These are phyloP conservation scores for Eubasilissa regina DNA, from an alignment of 1,140 invertebrate genomes.

Conservation along the genomic window DNA sequence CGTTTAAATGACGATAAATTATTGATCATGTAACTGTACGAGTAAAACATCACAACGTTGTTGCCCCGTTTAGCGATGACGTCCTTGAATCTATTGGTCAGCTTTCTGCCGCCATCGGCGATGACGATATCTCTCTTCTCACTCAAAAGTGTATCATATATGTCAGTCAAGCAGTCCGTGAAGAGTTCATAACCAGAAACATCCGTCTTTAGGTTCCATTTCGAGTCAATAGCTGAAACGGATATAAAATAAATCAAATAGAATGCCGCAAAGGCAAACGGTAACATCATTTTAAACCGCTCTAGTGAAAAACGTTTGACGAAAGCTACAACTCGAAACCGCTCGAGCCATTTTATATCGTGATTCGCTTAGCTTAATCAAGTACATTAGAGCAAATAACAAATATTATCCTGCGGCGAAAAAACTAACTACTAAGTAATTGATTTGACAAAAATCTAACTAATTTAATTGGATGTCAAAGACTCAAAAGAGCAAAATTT, in stretches of 20 bases:
- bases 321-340: neutral
- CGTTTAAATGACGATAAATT: slow-evolving; percentile 17
- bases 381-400: neutral
- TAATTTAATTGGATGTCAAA: neutral
- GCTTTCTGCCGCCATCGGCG: slow-evolving; percentile 12
- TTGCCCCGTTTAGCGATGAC: neutral
- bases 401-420: neutral
- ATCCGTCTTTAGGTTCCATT: neutral
- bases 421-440: neutral
- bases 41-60: slow-evolving; percentile 19
- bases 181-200: neutral
- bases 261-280: neutral
- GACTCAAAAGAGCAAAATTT: no score
- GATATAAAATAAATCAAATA: neutral
- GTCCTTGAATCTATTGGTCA: neutral
- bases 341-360: neutral
- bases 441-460: slow-evolving; percentile 8
- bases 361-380: slow-evolving; percentile 8
- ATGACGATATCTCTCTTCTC: slow-evolving; percentile 34
- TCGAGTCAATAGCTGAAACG: neutral
- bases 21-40: slow-evolving; percentile 41
- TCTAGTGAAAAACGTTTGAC: neutral
- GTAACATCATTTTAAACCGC: neutral
- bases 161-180: neutral
- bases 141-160: slow-evolving; percentile 28